Evolutionary conservation across 37 sponge, comb jelly and placozoan genomes (phyloP).

Genomic region (Agelas oroides): DNA sequence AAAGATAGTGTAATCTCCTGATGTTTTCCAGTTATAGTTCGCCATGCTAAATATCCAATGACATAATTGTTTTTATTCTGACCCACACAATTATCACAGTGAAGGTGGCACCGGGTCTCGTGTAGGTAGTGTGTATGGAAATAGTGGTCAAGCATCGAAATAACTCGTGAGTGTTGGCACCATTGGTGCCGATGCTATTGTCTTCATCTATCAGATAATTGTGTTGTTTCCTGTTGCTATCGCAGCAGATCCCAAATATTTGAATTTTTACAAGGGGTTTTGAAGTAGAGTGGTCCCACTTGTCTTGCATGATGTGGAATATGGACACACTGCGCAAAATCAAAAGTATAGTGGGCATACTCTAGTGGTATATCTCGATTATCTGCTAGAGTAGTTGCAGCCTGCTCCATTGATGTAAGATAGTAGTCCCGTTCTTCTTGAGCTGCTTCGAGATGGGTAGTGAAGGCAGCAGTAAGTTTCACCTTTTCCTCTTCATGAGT

Average conservation of each 20-base stretch:
- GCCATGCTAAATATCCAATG: conserved; percentile 39
- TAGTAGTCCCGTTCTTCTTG: conserved; percentile 43
- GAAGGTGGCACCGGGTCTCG: conserved; percentile 19
- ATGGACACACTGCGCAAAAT: conserved; percentile 30
- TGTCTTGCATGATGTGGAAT: conserved; percentile 42
- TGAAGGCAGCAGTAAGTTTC: conserved; percentile 17
- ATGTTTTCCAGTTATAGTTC: conserved; percentile 31
- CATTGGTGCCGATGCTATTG: conserved; percentile 35
- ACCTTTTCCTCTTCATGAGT: conserved; percentile 36
- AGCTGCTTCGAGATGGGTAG: conserved; percentile 8
- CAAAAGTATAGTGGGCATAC: conserved; percentile 40
- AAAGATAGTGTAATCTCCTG: conserved; percentile 36
- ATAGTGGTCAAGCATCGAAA: conserved; percentile 40
- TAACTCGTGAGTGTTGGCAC: conserved; percentile 27
- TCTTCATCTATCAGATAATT: conserved; percentile 39
- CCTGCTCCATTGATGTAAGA: not conserved
- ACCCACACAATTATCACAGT: conserved; percentile 49
- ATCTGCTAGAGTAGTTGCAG: too few species aligned
- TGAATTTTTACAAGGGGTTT: conserved; percentile 6
- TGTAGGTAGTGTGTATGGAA: conserved; percentile 7
- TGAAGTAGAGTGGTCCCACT: conserved; percentile 28
- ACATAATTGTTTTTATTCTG: conserved; percentile 53
- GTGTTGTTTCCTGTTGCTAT: conserved; percentile 10
- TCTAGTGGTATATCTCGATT: too few species aligned
- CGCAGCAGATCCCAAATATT: conserved; percentile 32